phyloP scores from a whole-genome alignment of 2,113 vertebrate species.

The Spheniscus mendiculus region DNA sequence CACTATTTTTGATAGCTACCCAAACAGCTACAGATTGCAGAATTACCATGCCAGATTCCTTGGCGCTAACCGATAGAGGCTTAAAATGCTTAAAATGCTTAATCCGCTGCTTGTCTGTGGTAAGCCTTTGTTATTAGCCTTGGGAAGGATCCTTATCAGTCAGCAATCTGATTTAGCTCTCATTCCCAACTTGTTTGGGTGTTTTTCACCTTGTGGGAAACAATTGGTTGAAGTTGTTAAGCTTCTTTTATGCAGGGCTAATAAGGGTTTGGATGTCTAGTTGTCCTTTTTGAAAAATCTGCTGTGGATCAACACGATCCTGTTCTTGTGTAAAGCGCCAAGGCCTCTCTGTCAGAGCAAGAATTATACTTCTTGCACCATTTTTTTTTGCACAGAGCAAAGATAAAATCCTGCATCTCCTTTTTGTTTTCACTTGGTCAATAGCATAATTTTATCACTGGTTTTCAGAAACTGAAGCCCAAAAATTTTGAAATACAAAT shows the following conservation, averaged over 20 bases:
- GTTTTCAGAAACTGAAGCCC: not conserved
- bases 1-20: not conserved
- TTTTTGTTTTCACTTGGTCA: not conserved
- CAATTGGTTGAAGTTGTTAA: slow-evolving; percentile 32
- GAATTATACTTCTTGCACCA: not conserved
- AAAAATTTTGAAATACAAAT: not conserved
- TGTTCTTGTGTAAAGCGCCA: not conserved
- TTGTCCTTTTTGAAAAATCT: slow-evolving; percentile 13
- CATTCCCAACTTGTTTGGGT: not conserved
- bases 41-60: not conserved
- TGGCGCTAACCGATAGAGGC: not conserved
- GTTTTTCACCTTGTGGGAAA: slow-evolving; percentile 39
- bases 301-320: not conserved
- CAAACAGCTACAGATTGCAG: slow-evolving; percentile 12
- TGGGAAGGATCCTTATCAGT: slow-evolving; percentile 36
- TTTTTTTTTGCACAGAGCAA: not conserved
- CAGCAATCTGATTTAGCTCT: slow-evolving; percentile 40
- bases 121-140: slow-evolving; percentile 45
- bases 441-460: not conserved
- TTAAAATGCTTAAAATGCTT: slow-evolving; percentile 36
- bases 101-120: not conserved
- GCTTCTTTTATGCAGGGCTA: not conserved
- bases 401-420: not conserved
- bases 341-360: not conserved
- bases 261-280: not conserved